Evolutionary conservation across 2,113 vertebrate genomes (phyloP), one percentile per base, ranked within the genome.

Genomic region (Phrynosoma platyrhinos): DNA sequence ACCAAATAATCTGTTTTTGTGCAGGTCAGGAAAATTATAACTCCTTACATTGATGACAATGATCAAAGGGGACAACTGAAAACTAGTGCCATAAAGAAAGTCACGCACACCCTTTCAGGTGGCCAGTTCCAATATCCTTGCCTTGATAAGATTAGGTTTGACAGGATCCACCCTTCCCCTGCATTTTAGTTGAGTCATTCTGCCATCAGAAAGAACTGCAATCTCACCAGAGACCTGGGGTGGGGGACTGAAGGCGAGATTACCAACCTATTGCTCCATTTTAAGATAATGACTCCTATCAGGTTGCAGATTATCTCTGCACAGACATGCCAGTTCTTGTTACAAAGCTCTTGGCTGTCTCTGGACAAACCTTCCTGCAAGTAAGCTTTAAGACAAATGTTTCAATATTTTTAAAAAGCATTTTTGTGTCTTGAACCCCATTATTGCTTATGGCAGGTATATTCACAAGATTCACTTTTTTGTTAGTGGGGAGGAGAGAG

Each of bases 101-200:
- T 18, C 66, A 0, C 72, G 5, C 36, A 91, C 55, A 74, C 36
- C 76, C 32, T 18, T 14, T 0, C 52, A 0, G 10, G 3, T 0
- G 0, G 53, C 27, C 66, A 1, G 40, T 13, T 76, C 25, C 2
- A 76, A 5, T 2, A 21, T 82, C 76, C 5, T 62, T 64, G 1
- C 92, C 1, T 74, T 86, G 25, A 86, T 79, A n/a, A 88, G 21
- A 90, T 90, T 85, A 66, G 9, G 0, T 79, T 78, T 90, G 20
- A 90, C 18, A n/a, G 78, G 25, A 52, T 53, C 92, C 58, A 92
- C 1, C 64, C 53, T 9, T 1, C n/a, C 40, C 1, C 18, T 80
- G 21, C 1, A 87, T 92, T 92, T 85, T 3, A 81, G 21, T 13
- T 5, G 64, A 64, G 55, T 52, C n/a, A 25, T 91, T 92, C 53